Percentiles rank a stretch among this genome's conserved stretches.
phyloP scores from a whole-genome alignment of 2,797 vertebrate genomes.

The Arrhamphus sclerolepis region DNA sequence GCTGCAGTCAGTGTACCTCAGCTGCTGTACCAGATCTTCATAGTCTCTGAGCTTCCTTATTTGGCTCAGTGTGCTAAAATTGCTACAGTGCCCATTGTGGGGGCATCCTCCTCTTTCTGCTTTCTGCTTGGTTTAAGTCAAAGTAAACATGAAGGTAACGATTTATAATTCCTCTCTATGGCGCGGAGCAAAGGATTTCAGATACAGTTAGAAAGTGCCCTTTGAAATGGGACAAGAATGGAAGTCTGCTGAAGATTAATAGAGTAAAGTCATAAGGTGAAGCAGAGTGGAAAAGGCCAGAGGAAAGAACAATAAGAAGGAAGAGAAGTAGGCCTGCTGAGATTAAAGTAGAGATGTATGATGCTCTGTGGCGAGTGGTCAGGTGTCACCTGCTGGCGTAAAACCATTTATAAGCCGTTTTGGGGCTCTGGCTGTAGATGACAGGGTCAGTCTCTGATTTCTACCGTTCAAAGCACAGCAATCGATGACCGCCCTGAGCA shows the following conservation, averaged over 20 bases:
- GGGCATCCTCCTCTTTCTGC: not conserved
- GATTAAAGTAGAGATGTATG: not conserved
- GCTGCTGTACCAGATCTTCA: constrained; percentile 28
- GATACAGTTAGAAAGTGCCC: not conserved
- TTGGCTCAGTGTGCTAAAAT: constrained; percentile 3
- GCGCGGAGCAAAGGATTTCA: not conserved
- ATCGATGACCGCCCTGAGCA: constrained; percentile 26
- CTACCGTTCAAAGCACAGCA: constrained; percentile 31
- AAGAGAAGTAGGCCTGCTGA: not conserved
- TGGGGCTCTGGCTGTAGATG: not conserved
- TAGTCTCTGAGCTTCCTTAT: not conserved
- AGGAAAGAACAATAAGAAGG: not conserved
- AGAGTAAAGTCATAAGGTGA: not conserved
- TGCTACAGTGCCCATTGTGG: not conserved
- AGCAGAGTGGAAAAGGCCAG: not conserved
- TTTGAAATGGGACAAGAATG: not conserved
- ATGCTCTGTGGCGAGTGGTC: constrained; percentile 17
- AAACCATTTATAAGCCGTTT: constrained; percentile 39
- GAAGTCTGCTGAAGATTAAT: not conserved
- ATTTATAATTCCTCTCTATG: not conserved
- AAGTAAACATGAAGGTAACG: not conserved
- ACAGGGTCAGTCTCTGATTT: constrained; percentile 20
- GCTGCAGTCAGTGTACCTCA: constrained; percentile 35
- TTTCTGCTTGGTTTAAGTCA: not conserved
- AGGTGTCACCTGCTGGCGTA: constrained; percentile 49